Percentiles rank a stretch among this genome's conserved stretches.
Conservation (phyloP, 2,888 invertebrate genomes). For the Ophion ventricosus region DNA sequence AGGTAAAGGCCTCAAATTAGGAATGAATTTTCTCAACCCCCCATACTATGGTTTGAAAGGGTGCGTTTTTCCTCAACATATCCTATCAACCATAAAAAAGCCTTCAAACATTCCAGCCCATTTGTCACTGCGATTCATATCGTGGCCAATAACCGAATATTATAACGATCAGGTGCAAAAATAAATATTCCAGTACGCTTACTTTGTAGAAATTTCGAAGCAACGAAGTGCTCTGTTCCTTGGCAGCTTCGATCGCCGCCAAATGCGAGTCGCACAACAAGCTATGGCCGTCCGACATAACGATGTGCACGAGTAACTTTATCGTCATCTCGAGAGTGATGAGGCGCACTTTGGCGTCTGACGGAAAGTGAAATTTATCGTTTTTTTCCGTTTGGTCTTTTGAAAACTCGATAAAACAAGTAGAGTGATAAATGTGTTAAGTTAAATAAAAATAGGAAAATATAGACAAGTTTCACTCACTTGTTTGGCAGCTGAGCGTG, state of each 20-base stretch:
- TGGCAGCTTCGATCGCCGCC: constrained; percentile 88
- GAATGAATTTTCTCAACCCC: no score
- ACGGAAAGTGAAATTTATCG: constrained; percentile 37
- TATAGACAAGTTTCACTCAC: constrained; percentile 84
- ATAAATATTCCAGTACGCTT: constrained; percentile 13
- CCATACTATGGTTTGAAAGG: no score
- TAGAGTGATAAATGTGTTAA: background rate
- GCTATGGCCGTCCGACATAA: constrained; percentile 85
- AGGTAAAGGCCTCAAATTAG: no score
- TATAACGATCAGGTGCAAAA: background rate
- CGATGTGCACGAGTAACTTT: constrained; percentile 90
- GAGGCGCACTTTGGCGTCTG: constrained; percentile 94
- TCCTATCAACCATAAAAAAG: no score
- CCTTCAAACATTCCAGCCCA: background rate
- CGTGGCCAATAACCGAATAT: background rate
- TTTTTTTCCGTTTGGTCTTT: background rate
- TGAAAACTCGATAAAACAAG: background rate
- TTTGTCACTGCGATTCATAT: background rate
- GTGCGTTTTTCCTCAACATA: no score
- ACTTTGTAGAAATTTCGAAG: constrained; percentile 96
- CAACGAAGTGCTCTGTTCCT: constrained; percentile 92
- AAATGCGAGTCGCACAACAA: constrained; percentile 88
- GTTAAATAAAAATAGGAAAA: background rate
- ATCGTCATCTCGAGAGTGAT: constrained; percentile 96
- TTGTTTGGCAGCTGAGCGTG: constrained; percentile 92